Evolutionary conservation across 2,797 vertebrate species (phyloP).

Genomic region (Petrocephalus schoutedeni): DNA sequence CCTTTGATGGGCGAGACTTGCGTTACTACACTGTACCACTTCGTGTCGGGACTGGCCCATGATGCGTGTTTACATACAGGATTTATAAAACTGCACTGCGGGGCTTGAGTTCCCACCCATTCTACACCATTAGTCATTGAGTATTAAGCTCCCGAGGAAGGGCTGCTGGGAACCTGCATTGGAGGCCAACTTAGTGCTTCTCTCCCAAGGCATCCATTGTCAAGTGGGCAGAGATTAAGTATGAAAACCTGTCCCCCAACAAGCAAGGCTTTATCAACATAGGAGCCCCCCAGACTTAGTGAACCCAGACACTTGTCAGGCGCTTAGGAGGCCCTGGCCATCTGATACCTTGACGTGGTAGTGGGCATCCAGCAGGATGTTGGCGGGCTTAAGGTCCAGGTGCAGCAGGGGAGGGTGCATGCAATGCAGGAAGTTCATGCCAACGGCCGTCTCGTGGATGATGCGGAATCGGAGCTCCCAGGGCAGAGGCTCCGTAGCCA

Average conservation of each 20-base stretch:
- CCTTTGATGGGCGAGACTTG: slow-evolving; percentile 33
- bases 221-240: slow-evolving; percentile 24
- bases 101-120: slow-evolving; percentile 57
- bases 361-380: slow-evolving; percentile 94
- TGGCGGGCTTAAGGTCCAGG: slow-evolving; percentile 94
- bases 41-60: slow-evolving; percentile 62
- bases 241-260: slow-evolving; percentile 5
- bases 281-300: background rate
- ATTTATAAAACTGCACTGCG: slow-evolving; percentile 43
- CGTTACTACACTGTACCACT: slow-evolving; percentile 44
- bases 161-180: slow-evolving; percentile 34
- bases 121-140: slow-evolving; percentile 44
- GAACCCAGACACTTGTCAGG: background rate
- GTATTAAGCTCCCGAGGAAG: slow-evolving; percentile 34
- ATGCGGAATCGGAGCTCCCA: slow-evolving; percentile 95
- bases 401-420: slow-evolving; percentile 92
- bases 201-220: slow-evolving; percentile 31
- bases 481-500: slow-evolving; percentile 82
- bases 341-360: slow-evolving; percentile 83
- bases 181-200: slow-evolving; percentile 35
- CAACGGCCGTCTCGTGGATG: slow-evolving; percentile 90
- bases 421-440: slow-evolving; percentile 98
- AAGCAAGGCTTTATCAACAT: background rate
- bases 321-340: background rate
- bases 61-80: slow-evolving; percentile 64